phyloP scores from a whole-genome alignment of 2,888 invertebrate species.

The Stenichneumon culpator region DNA sequence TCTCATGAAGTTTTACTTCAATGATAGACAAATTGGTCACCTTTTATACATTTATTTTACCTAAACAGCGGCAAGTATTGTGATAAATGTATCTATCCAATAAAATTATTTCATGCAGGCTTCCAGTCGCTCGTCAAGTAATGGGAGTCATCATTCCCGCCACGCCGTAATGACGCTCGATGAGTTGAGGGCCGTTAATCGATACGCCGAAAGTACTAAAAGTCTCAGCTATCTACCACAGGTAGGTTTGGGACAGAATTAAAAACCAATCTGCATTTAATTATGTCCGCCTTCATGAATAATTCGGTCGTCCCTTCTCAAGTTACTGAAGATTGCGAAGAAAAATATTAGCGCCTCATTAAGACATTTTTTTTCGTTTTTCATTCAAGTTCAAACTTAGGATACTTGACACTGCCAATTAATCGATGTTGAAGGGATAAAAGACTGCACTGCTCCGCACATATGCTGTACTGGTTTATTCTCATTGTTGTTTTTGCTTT shows the following conservation, averaged over 20 bases:
- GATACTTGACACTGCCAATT: constrained; percentile 54
- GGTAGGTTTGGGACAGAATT: constrained; percentile 87
- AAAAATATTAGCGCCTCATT: constrained; percentile 47
- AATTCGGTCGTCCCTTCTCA: constrained; percentile 53
- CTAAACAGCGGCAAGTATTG: not conserved
- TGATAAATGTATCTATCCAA: not conserved
- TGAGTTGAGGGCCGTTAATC: constrained; percentile 94
- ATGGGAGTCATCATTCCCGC: constrained; percentile 89
- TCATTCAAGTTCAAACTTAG: constrained; percentile 53
- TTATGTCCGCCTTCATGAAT: constrained; percentile 63
- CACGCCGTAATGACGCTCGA: constrained; percentile 92
- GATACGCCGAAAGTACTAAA: constrained; percentile 96
- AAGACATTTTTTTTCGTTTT: constrained; percentile 50
- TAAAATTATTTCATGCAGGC: constrained; percentile 71
- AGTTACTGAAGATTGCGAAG: constrained; percentile 55
- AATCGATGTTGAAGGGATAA: constrained; percentile 37
- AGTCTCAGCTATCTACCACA: constrained; percentile 96
- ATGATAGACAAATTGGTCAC: not conserved
- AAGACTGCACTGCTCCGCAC: constrained; percentile 43
- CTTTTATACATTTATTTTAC: not conserved
- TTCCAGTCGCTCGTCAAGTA: constrained; percentile 90
- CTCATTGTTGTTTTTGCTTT: constrained; percentile 31
- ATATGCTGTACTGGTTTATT: constrained; percentile 14
- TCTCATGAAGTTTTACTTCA: too few species aligned
- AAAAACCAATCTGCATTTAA: constrained; percentile 51